Base-by-base conservation (phyloP, 2,888 invertebrate genomes). In the Ichneumoninae sp. region DNA sequence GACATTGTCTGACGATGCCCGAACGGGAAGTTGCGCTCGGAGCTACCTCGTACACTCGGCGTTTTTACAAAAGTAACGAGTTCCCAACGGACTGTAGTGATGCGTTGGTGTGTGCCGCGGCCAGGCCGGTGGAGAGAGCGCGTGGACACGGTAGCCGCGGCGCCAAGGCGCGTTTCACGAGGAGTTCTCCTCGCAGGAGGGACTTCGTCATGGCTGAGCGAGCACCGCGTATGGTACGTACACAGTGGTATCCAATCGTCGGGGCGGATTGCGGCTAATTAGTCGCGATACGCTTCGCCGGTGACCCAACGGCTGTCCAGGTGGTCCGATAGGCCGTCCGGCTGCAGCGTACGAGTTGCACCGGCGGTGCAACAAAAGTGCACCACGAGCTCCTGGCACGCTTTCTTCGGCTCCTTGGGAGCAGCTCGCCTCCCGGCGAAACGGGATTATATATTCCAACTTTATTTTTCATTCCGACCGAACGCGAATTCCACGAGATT, bases 141-240 rank as follows among this genome's bases (percentile, higher is more conserved):
- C 69, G 71, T 68, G 60, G 33, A 69, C 26, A 47, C 71, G 75
- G 75, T 66, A 60, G 77, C 84, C 47, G 73, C 68, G 54, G 71
- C 54, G 75, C 63, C 63, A 63, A 54, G 75, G 63, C 63, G 79
- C 66, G 84, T 79, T 82, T 70, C 65, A 50, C 66, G 75, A 63
- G 40, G 73, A 79, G 60, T 85, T 87, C 81, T 82, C 75, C 83
- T 63, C 47, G 86, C 88, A 83, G 90, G 91, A 89, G 91, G 90
- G 91, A 91, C 89, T 90, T 90, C 88, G 90, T 90, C 89, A 89
- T 87, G 92, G 88, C 83, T 85, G 89, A 90, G 86, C 88, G 89
- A 89, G 78, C 71, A 44, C 71, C 60, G 71, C 81, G 63, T 63
- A 33, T 63, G 40, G 82, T 83, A 82, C 82, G 63, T 71, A 79